A percentile compares a stretch with the other conserved stretches of the same genome.
These are phyloP conservation scores for Conops quadrifasciatus DNA, from an alignment of 2,888 invertebrate species.

Conservation along the genomic window DNA sequence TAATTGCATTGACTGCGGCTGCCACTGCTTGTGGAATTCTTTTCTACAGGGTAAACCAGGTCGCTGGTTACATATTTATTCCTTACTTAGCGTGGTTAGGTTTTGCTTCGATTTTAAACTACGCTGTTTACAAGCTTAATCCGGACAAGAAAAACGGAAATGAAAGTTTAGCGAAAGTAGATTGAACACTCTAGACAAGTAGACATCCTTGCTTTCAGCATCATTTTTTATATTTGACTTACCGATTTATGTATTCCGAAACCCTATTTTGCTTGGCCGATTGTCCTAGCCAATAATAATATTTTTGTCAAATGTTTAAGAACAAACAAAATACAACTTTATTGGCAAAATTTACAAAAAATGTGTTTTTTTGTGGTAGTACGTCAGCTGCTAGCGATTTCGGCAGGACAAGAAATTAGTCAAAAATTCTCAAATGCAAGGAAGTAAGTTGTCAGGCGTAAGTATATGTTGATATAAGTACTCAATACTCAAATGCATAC, in stretches of 20 bases:
- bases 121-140: conserved; percentile 73
- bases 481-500: too few species aligned
- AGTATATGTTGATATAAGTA: too few species aligned
- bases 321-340: conserved; percentile 8
- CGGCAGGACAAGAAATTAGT: not conserved
- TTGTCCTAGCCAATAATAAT: too few species aligned
- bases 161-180: conserved; percentile 33
- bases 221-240: too few species aligned
- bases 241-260: too few species aligned
- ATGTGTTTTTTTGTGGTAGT: not conserved
- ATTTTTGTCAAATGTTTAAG: too few species aligned
- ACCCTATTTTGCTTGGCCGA: too few species aligned
- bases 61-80: conserved; percentile 74
- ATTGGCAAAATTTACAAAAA: conserved; percentile 5
- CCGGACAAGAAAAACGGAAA: conserved; percentile 50
- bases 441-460: not conserved
- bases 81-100: conserved; percentile 81
- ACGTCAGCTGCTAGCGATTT: conserved; percentile 12
- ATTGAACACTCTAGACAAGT: not conserved
- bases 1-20: conserved; percentile 69
- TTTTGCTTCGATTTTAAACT: conserved; percentile 76
- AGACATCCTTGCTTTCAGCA: too few species aligned
- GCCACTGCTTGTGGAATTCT: conserved; percentile 70
- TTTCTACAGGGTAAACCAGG: conserved; percentile 72
- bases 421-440: conserved; percentile 10